Evolutionary conservation across 2,797 vertebrate genomes (phyloP).

Genomic region (Notolepis coatsorum): DNA sequence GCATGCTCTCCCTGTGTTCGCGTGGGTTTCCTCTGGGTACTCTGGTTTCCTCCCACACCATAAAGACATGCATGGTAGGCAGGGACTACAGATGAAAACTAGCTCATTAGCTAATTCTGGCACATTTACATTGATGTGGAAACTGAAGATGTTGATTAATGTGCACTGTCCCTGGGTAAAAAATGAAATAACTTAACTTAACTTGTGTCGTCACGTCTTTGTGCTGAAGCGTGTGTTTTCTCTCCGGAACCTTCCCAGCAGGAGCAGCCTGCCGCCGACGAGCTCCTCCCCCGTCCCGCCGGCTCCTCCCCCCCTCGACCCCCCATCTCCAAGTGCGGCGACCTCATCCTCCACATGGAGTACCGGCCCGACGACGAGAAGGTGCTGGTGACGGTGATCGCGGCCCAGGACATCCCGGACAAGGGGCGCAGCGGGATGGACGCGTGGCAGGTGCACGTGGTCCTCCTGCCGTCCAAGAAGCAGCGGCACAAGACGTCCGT

Average conservation of each 20-base stretch:
- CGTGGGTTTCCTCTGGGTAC: too few relatives aligned
- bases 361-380: constrained; percentile 85
- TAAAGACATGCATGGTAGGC: too few relatives aligned
- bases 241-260: constrained; percentile 47
- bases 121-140: too few relatives aligned
- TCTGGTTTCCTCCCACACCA: too few relatives aligned
- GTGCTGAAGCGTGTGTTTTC: neutral
- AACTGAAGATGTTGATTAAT: too few relatives aligned
- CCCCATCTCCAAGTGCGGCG: constrained; percentile 91
- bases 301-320: constrained; percentile 51
- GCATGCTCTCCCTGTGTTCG: too few relatives aligned
- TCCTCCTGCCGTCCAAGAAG: constrained; percentile 91
- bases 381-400: constrained; percentile 84
- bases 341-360: constrained; percentile 86
- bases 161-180: too few relatives aligned
- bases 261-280: constrained; percentile 70
- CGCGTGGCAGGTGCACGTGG: constrained; percentile 92
- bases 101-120: too few relatives aligned
- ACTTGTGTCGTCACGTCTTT: too few relatives aligned
- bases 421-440: constrained; percentile 92
- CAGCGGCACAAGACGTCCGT: constrained; percentile 89
- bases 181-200: too few relatives aligned
- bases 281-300: constrained; percentile 41
- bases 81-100: too few relatives aligned
- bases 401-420: constrained; percentile 89